A percentile compares a stretch with the other conserved stretches of the same genome.
Conservation (phyloP, 2,797 vertebrate species). For the Ambastaia sidthimunki region DNA sequence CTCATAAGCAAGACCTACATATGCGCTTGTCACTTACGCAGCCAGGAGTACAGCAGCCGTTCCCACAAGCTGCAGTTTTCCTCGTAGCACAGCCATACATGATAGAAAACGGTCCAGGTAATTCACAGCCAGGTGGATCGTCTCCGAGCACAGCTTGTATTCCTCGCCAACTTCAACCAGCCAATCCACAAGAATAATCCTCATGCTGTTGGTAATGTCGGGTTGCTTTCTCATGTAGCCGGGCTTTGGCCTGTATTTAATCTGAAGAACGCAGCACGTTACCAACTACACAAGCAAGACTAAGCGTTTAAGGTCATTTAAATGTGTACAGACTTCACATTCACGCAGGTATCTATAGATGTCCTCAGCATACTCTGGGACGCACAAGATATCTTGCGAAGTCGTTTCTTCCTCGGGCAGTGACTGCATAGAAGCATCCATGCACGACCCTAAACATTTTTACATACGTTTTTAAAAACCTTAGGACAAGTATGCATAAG, state of each 20-base stretch:
- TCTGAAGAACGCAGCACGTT: conserved; percentile 66
- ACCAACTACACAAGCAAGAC: not conserved
- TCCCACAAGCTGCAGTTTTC: conserved; percentile 90
- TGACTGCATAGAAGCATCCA: conserved; percentile 80
- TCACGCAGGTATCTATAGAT: conserved; percentile 86
- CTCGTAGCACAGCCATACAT: conserved; percentile 80
- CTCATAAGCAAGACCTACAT: too few relatives aligned
- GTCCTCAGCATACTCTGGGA: conserved; percentile 84
- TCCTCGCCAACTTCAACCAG: conserved; percentile 89
- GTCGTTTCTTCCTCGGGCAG: conserved; percentile 69
- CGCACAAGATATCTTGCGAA: conserved; percentile 69
- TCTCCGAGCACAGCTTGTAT: conserved; percentile 86
- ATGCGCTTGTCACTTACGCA: conserved; percentile 79
- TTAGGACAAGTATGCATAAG: not conserved
- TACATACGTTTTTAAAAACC: too few relatives aligned
- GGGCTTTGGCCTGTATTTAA: conserved; percentile 78
- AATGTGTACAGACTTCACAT: conserved; percentile 81
- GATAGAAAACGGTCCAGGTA: conserved; percentile 94
- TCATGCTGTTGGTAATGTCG: conserved; percentile 87
- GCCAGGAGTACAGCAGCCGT: conserved; percentile 90
- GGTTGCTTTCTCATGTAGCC: conserved; percentile 88
- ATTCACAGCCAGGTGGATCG: conserved; percentile 88
- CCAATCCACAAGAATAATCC: conserved; percentile 91
- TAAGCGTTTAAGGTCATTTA: too few relatives aligned
- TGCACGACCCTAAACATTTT: conserved; percentile 77